These are phyloP conservation scores for Dipodomys ordii DNA, from an alignment of 2,113 vertebrate genomes.

Conservation along the genomic window DNA sequence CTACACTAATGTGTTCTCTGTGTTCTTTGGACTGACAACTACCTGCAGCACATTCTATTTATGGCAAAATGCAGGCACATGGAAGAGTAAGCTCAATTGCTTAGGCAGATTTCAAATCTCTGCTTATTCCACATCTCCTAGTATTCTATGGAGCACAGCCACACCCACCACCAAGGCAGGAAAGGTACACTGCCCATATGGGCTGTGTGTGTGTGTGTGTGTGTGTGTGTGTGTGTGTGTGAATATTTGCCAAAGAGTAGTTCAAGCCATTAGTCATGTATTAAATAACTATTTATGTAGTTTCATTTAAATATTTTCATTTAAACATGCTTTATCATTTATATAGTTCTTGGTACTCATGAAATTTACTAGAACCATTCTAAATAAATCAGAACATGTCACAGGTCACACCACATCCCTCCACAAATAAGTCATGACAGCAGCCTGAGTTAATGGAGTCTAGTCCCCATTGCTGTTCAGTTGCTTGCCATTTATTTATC, in stretches of 20 bases:
- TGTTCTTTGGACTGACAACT: neutral
- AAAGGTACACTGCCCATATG: neutral
- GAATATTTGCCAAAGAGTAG: too few relatives aligned
- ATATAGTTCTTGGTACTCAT: neutral
- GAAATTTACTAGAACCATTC: neutral
- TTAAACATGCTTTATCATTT: constrained; percentile 31
- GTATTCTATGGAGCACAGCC: neutral
- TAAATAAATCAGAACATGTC: neutral
- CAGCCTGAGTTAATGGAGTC: neutral
- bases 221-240: too few relatives aligned
- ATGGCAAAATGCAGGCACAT: neutral
- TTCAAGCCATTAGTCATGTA: too few relatives aligned
- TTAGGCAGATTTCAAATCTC: neutral
- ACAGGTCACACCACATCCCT: neutral
- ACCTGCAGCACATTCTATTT: neutral
- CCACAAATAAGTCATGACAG: neutral
- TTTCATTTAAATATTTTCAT: neutral
- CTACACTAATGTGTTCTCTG: neutral
- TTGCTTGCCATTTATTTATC: too few relatives aligned
- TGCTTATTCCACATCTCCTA: neutral
- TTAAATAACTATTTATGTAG: neutral
- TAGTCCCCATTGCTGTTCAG: too few relatives aligned
- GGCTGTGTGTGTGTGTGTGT: too few relatives aligned
- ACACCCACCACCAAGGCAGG: too few relatives aligned
- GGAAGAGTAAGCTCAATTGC: too few relatives aligned